Percentiles rank a stretch among this genome's conserved stretches.
These are phyloP conservation scores for Uromys caudimaculatus DNA, from an alignment of 2,797 vertebrate species.

Conservation along the genomic window DNA sequence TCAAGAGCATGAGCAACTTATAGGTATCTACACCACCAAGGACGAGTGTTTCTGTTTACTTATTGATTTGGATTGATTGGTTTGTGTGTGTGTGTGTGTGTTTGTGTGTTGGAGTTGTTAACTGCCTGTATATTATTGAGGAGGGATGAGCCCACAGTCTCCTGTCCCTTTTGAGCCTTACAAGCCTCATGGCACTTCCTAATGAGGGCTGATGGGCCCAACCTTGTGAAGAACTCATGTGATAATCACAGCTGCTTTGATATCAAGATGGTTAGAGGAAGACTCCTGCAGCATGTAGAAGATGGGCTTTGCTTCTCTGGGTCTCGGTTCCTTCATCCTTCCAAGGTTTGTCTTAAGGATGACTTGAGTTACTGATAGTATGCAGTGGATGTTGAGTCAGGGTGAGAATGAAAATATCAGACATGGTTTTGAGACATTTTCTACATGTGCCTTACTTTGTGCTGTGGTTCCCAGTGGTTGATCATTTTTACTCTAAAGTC, in stretches of 20 bases:
- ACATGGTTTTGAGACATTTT: background rate
- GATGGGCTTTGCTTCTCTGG: background rate
- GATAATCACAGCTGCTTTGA: background rate
- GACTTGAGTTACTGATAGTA: background rate
- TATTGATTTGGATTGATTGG: background rate
- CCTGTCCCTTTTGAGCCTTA: background rate
- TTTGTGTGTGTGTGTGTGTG: background rate
- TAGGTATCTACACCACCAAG: background rate
- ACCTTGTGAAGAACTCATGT: background rate
- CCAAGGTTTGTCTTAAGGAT: background rate
- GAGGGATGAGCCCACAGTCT: background rate
- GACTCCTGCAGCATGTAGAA: background rate
- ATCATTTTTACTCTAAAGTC: slow-evolving; percentile 11
- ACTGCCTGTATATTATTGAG: background rate
- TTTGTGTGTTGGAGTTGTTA: background rate
- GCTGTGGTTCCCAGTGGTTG: slow-evolving; percentile 19
- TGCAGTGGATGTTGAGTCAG: background rate
- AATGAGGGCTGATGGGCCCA: background rate
- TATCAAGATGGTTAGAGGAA: background rate
- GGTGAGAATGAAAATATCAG: slow-evolving; percentile 2
- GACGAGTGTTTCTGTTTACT: background rate
- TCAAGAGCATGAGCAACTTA: background rate
- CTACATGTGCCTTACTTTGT: background rate
- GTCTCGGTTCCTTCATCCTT: slow-evolving; percentile 42
- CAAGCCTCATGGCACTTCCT: background rate